Evolutionary conservation across 2,113 vertebrate species (phyloP).

Genomic region (Oncorhynchus masou): DNA sequence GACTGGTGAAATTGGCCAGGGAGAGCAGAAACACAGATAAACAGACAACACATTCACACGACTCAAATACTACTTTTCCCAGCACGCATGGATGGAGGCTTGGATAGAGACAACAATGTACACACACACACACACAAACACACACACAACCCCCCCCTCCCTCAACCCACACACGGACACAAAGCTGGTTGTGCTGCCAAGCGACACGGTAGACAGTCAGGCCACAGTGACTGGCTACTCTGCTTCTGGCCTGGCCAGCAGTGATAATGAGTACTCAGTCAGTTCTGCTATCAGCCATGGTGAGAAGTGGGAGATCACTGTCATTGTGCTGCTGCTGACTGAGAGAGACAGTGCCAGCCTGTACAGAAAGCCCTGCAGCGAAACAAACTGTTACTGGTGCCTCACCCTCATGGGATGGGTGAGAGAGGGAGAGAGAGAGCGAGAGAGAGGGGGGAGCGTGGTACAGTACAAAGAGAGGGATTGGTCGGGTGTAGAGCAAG

Average conservation of each 20-base stretch:
- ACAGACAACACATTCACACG: not conserved
- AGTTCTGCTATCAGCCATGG: slow-evolving; percentile 42
- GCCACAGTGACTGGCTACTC: slow-evolving; percentile 24
- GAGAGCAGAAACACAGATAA: not conserved
- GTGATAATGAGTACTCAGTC: slow-evolving; percentile 35
- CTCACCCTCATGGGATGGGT: slow-evolving; percentile 15
- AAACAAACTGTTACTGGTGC: slow-evolving; percentile 30
- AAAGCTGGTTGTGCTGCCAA: slow-evolving; percentile 17
- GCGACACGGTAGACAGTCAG: slow-evolving; percentile 10
- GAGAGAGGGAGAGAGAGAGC: not conserved
- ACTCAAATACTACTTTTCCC: too few species aligned
- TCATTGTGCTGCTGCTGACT: slow-evolving; percentile 2
- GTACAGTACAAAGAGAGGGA: too few species aligned
- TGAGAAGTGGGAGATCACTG: slow-evolving; percentile 35
- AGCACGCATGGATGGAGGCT: too few species aligned
- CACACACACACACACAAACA: not conserved
- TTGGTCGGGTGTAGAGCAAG: too few species aligned
- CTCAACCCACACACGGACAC: not conserved
- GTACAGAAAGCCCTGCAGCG: slow-evolving; percentile 28
- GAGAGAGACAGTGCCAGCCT: slow-evolving; percentile 31
- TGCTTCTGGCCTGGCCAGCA: not conserved
- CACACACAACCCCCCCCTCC: not conserved
- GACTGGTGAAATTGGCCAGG: slow-evolving; percentile 6
- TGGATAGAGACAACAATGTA: not conserved
- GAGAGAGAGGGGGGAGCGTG: slow-evolving; percentile 17